Evolutionary conservation across 2,888 invertebrate genomes (phyloP), one percentile per base, ranked within the genome.

Genomic region (Tridacna crocea): DNA sequence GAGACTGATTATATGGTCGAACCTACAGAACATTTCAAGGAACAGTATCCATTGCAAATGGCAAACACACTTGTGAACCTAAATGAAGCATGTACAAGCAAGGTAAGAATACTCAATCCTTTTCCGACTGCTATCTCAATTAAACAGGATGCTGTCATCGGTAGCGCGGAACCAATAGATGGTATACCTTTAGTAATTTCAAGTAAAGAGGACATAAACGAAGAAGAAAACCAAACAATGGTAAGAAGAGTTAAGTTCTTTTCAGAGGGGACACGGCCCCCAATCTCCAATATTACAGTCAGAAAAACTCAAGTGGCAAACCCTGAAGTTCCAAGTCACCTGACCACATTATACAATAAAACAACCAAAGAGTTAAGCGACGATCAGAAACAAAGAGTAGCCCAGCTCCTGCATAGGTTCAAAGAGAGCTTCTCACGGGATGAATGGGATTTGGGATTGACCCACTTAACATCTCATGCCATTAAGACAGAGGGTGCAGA

Each of bases 401-500:
- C 66, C 13, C 15, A 15, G 75, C 1, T 61, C 83, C 15, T 72
- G 82, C n/a, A n/a, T 24, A 2, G 77, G 77, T 26, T 80, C 70
- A 26, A 26, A 60, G 60, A 76, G 73, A n/a, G 63, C 12, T 84
- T 87, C 65, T 84, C 82, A 8, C 80, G 58, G 51, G 19, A 76
- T 24, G 84, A 84, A 17, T 74, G 75, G 66, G 80, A 87, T 65
- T 27, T 87, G 47, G 85, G 87, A 17, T 15, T 79, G 4, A 87
- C 87, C 11, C 24, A 85, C 63, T 22, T 87, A 22, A 73, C 73
- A 15, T 78, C 82, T 48, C 87, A 87, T 60, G 22, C 66, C 8
- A 83, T 80, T 26, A 73, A 80, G 22, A 85, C 82, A 27, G 80
- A 80, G 2, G 77, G 85, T 61, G 77, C 83, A 3, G 72, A 24